These are phyloP conservation scores for Bilobella aurantiaca DNA, from an alignment of 1,140 invertebrate species.

Conservation along the genomic window DNA sequence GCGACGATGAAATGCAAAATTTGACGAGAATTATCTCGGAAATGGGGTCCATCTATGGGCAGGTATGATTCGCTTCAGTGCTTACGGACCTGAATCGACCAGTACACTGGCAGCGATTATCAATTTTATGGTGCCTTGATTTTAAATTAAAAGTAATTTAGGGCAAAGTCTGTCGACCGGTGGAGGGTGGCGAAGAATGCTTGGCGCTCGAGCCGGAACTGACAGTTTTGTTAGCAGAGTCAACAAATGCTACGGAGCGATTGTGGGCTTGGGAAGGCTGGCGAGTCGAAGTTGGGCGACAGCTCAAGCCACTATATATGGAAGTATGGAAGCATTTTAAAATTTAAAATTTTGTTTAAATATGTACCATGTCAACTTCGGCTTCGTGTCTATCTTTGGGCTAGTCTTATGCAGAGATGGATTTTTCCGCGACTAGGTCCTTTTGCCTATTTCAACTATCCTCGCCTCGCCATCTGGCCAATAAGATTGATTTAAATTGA, in stretches of 20 bases:
- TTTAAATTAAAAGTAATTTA: constrained; percentile 1
- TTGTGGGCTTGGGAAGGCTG: constrained; percentile 36
- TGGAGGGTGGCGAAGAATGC: constrained; percentile 21
- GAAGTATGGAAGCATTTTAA: constrained; percentile 14
- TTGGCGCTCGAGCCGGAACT: constrained; percentile 33
- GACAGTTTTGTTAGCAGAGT: constrained; percentile 29
- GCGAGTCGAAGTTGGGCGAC: constrained; percentile 27
- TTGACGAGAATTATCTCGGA: constrained; percentile 29
- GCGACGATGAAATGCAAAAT: constrained; percentile 34
- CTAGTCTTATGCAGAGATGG: no score
- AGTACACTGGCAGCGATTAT: no score
- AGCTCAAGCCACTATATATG: constrained; percentile 29
- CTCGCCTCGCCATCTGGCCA: no score
- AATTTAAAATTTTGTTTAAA: not conserved
- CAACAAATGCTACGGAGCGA: constrained; percentile 26
- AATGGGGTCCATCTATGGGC: constrained; percentile 35
- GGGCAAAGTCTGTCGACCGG: constrained; percentile 20
- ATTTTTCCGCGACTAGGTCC: no score
- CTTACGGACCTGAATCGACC: no score
- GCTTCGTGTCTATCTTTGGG: no score
- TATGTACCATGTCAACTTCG: not conserved
- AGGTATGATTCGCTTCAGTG: constrained; percentile 13
- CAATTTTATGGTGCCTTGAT: not conserved
- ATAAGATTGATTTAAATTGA: not conserved
- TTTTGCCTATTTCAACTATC: no score